A percentile compares a stretch with the other conserved stretches of the same genome.
Conservation (phyloP, 2,113 vertebrate genomes). For the Tricholaema leucomelas region DNA sequence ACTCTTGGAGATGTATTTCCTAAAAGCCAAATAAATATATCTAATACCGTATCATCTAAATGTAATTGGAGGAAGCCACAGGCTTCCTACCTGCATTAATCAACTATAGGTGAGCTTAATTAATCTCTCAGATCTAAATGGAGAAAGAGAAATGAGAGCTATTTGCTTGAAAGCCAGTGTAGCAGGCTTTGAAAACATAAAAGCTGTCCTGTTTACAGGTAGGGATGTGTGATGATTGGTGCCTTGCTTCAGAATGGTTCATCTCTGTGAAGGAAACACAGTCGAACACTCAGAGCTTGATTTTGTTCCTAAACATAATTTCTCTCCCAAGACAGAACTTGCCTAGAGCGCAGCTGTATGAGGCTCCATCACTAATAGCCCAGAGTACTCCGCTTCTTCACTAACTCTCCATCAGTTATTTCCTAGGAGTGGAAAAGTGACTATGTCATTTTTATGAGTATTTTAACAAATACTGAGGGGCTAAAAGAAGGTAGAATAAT, state of each 20-base stretch:
- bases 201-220: conserved; percentile 33
- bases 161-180: conserved; percentile 33
- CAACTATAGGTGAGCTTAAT: conserved; percentile 58
- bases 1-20: conserved; percentile 37
- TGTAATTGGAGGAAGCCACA: conserved; percentile 51
- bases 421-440: not conserved
- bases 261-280: not conserved
- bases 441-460: not conserved
- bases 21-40: conserved; percentile 40
- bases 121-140: conserved; percentile 61
- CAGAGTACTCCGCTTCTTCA: not conserved
- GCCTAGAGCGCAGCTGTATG: not conserved
- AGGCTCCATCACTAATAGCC: not conserved
- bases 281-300: not conserved
- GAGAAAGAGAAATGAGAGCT: conserved; percentile 37
- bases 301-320: not conserved
- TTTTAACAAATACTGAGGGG: not conserved
- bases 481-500: not conserved
- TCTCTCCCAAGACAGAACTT: not conserved
- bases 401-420: not conserved
- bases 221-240: not conserved
- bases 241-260: conserved; percentile 19
- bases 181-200: conserved; percentile 10
- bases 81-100: conserved; percentile 64
- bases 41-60: conserved; percentile 17